Evolutionary conservation across 2,888 invertebrate species (phyloP).

Genomic region (Himalopsyche kuldschensis): DNA sequence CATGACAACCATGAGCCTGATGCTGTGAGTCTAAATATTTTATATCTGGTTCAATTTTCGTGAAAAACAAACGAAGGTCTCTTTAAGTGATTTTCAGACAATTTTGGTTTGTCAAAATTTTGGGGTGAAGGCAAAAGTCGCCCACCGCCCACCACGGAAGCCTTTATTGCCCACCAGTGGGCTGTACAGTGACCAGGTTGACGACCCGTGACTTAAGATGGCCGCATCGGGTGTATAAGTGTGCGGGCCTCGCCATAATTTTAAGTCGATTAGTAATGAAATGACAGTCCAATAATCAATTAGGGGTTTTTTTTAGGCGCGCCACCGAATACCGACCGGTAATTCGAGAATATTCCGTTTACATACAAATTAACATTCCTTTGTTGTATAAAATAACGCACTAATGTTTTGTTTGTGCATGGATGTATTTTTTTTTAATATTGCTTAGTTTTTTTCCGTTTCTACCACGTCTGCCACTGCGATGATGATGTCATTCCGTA

Average conservation of each 20-base stretch:
- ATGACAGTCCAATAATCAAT: slow-evolving; percentile 2
- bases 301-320: not conserved
- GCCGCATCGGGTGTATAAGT: slow-evolving; percentile 4
- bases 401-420: slow-evolving; percentile 38
- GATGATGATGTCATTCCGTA: not conserved
- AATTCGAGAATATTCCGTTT: not conserved
- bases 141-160: too few relatives aligned
- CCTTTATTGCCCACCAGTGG: too few relatives aligned
- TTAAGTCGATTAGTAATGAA: slow-evolving; percentile 16
- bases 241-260: slow-evolving; percentile 32
- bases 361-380: slow-evolving; percentile 31
- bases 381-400: slow-evolving; percentile 34
- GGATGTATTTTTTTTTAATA: slow-evolving; percentile 30
- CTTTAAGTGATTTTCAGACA: too few relatives aligned
- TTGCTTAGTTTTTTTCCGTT: slow-evolving; percentile 20
- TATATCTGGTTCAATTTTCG: too few relatives aligned
- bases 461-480: not conserved
- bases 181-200: too few relatives aligned
- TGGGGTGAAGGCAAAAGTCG: too few relatives aligned
- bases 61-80: too few relatives aligned
- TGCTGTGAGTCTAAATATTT: too few relatives aligned
- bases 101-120: too few relatives aligned
- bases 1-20: too few relatives aligned
- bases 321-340: not conserved
- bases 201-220: not conserved